These are phyloP conservation scores for Hippocampus comes DNA, from an alignment of 2,113 vertebrate genomes.

Conservation along the genomic window DNA sequence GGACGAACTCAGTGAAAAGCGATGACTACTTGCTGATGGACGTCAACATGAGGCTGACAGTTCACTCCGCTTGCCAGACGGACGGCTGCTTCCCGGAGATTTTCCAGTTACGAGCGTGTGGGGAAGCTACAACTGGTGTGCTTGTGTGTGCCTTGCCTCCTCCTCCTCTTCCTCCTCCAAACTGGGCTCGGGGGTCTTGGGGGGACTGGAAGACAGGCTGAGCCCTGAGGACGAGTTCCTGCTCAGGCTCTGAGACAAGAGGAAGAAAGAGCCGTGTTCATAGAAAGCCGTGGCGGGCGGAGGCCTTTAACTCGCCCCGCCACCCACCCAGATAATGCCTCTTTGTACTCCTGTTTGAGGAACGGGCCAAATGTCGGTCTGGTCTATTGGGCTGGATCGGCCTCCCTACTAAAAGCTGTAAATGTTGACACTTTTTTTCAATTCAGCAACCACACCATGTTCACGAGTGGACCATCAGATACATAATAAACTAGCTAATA, in stretches of 20 bases:
- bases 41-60: too few species aligned
- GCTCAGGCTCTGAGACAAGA: slow-evolving; percentile 46
- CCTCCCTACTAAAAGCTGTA: not conserved
- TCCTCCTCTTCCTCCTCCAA: slow-evolving; percentile 24
- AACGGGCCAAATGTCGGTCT: not conserved
- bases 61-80: slow-evolving; percentile 4
- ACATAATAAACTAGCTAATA: not conserved
- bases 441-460: not conserved
- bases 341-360: not conserved
- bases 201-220: slow-evolving; percentile 64
- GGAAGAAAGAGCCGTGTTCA: not conserved
- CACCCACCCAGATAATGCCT: not conserved
- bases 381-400: not conserved
- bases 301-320: not conserved
- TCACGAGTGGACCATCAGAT: too few species aligned
- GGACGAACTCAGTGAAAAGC: too few species aligned
- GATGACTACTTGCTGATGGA: too few species aligned
- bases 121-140: slow-evolving; percentile 3
- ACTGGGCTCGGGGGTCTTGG: slow-evolving; percentile 61
- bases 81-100: not conserved
- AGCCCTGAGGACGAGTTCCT: slow-evolving; percentile 56
- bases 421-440: not conserved
- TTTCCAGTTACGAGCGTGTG: not conserved
- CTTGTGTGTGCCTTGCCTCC: slow-evolving; percentile 52
- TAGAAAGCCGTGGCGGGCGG: not conserved